phyloP scores from a whole-genome alignment of 2,113 vertebrate species.

The Naja naja region DNA sequence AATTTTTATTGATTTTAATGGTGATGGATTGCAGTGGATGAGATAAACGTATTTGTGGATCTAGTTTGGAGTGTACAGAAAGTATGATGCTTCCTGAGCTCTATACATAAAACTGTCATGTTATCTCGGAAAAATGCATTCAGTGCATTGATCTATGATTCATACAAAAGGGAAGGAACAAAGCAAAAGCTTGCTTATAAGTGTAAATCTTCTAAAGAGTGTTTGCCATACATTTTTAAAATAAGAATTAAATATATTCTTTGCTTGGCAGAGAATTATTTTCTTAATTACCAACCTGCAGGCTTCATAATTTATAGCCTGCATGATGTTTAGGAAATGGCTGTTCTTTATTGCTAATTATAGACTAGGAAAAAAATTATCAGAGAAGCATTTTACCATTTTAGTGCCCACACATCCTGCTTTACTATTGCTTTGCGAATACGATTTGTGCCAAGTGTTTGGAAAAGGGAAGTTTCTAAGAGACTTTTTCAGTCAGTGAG shows the following conservation, averaged over 20 bases:
- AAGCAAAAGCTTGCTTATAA: constrained; percentile 3
- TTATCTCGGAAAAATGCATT: constrained; percentile 19
- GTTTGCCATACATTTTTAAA: constrained; percentile 31
- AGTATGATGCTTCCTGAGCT: background rate
- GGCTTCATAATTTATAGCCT: constrained; percentile 6
- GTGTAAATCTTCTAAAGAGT: constrained; percentile 31
- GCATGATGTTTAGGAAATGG: constrained; percentile 35
- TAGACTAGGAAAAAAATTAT: constrained; percentile 15
- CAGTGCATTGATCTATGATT: constrained; percentile 30
- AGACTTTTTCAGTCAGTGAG: background rate
- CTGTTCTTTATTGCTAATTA: constrained; percentile 22
- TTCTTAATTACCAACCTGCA: constrained; percentile 37
- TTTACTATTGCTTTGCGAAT: background rate
- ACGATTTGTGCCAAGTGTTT: background rate
- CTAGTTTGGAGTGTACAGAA: background rate
- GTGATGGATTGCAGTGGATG: background rate
- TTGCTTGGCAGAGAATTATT: constrained; percentile 34
- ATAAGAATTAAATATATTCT: constrained; percentile 26
- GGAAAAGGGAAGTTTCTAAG: background rate
- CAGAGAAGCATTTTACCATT: constrained; percentile 29
- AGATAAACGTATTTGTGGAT: constrained; percentile 18
- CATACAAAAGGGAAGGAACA: constrained; percentile 33
- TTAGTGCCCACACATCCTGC: background rate
- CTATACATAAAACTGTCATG: constrained; percentile 27
- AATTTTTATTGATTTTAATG: constrained; percentile 8